A percentile compares a stretch with the other conserved stretches of the same genome.
phyloP scores from a whole-genome alignment of 2,797 vertebrate species.

The Florisuga fusca region DNA sequence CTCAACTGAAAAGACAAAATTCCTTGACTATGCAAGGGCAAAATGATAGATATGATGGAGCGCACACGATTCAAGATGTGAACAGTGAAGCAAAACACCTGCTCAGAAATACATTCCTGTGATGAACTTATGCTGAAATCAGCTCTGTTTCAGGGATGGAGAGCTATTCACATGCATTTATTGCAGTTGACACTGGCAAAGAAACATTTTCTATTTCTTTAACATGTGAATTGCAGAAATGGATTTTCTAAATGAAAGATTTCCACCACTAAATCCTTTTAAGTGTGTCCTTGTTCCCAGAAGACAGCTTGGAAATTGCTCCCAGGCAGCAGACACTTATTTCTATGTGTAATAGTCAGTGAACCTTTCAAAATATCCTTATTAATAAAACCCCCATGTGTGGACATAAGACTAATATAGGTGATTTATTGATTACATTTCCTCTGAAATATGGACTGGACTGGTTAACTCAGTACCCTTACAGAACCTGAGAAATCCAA shows the following conservation, averaged over 20 bases:
- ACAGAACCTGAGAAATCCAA: slow-evolving; percentile 16
- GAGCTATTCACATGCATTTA: slow-evolving; percentile 23
- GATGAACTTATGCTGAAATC: slow-evolving; percentile 57
- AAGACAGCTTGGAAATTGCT: slow-evolving; percentile 75
- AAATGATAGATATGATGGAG: slow-evolving; percentile 28
- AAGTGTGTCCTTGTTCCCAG: slow-evolving; percentile 73
- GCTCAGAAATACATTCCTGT: background rate
- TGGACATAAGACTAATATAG: slow-evolving; percentile 69
- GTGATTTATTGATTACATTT: slow-evolving; percentile 71
- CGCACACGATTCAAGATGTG: slow-evolving; percentile 4
- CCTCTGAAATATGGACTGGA: slow-evolving; percentile 68
- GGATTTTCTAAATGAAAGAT: slow-evolving; percentile 76
- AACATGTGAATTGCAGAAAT: slow-evolving; percentile 70
- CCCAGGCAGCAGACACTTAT: slow-evolving; percentile 66
- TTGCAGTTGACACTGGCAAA: slow-evolving; percentile 54
- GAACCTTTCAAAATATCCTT: slow-evolving; percentile 74
- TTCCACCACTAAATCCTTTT: slow-evolving; percentile 76
- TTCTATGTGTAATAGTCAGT: slow-evolving; percentile 76
- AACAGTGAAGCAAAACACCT: slow-evolving; percentile 42
- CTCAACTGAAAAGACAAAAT: slow-evolving; percentile 34
- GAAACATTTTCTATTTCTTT: slow-evolving; percentile 69
- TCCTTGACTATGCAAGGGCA: slow-evolving; percentile 41
- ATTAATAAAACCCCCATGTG: slow-evolving; percentile 65
- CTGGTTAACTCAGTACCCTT: slow-evolving; percentile 41
- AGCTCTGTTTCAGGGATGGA: slow-evolving; percentile 37